phyloP scores from a whole-genome alignment of 2,797 vertebrate genomes.

The Falco naumanni region DNA sequence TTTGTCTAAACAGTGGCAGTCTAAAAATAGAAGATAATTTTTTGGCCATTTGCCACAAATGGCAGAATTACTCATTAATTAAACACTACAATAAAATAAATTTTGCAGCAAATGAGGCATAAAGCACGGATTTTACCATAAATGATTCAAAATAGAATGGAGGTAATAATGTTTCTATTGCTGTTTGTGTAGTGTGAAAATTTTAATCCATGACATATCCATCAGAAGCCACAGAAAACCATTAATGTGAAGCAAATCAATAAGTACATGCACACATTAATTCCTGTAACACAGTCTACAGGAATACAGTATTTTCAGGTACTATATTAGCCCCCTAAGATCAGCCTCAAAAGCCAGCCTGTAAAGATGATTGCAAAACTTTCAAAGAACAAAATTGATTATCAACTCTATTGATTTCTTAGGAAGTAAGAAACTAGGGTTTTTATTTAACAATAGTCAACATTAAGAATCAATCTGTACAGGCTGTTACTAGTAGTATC shows the following conservation, averaged over 20 bases:
- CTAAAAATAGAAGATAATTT: constrained; percentile 56
- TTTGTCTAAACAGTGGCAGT: constrained; percentile 53
- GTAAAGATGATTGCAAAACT: neutral
- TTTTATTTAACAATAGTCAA: neutral
- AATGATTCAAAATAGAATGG: constrained; percentile 58
- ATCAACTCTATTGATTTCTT: neutral
- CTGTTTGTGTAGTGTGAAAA: constrained; percentile 18
- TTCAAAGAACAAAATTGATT: neutral
- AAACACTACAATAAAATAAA: constrained; percentile 70
- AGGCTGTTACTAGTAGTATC: neutral
- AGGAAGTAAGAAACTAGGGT: neutral
- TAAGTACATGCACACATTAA: constrained; percentile 21
- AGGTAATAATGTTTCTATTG: constrained; percentile 43
- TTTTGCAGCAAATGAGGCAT: constrained; percentile 73
- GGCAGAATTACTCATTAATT: constrained; percentile 72
- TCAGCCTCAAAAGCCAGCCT: neutral
- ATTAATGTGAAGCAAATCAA: constrained; percentile 9
- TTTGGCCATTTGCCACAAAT: constrained; percentile 71
- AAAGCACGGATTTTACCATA: constrained; percentile 63
- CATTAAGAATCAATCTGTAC: neutral
- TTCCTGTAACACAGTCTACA: neutral
- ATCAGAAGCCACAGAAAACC: constrained; percentile 16
- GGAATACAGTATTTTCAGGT: constrained; percentile 3
- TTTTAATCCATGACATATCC: neutral
- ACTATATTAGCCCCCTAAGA: neutral